Evolutionary conservation across 1,140 invertebrate species (phyloP), one percentile per base, ranked within the genome.

Genomic region (Zophobas atratus): DNA sequence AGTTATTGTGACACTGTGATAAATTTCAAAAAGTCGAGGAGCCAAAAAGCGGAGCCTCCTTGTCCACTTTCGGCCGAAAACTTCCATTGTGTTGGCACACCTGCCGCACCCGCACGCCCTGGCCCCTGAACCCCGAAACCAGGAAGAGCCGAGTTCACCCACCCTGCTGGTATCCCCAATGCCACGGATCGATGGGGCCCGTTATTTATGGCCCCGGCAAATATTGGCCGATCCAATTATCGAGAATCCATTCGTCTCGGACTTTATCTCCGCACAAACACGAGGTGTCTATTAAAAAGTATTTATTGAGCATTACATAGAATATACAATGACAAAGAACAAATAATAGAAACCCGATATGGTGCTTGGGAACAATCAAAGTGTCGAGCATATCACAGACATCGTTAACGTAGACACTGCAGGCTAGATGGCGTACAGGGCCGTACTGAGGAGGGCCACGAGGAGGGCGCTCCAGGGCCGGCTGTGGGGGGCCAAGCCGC

Each of bases 401-500:
- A 67, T 67, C 39, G n/a, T 20, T 2, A 51, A 6, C 49, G 2
- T 6, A 20, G 4, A 51, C 49, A 20, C 49, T 20, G 2, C 35
- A 8, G 43, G n/a, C 60, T 67, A 67, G 32, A 67, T 43, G 38
- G 43, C 2, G 6, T 43, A 8, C 38, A 41, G 2, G 20, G 43
- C 43, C n/a, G 32, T 32, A 33, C 38, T 20, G 6, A 67, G 39
- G 6, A 67, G 43, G 6, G 4, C 38, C 6, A 20, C 8, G 46
- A 55, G 80, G 48, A 70, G 57, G 53, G 20, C 49, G n/a, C 6
- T 51, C 51, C 71, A 33, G 20, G 77, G 48, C 71, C 80, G 79
- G 78, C 79, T 78, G 70, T 80, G 79, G 70, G 80, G 78, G 39
- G 81, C 81, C 41, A 49, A 73, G 35, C 84, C 84, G 49, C 84